Evolutionary conservation across 2,888 invertebrate genomes (phyloP), one percentile per base, ranked within the genome.

Genomic region (Heliconius ethilla): DNA sequence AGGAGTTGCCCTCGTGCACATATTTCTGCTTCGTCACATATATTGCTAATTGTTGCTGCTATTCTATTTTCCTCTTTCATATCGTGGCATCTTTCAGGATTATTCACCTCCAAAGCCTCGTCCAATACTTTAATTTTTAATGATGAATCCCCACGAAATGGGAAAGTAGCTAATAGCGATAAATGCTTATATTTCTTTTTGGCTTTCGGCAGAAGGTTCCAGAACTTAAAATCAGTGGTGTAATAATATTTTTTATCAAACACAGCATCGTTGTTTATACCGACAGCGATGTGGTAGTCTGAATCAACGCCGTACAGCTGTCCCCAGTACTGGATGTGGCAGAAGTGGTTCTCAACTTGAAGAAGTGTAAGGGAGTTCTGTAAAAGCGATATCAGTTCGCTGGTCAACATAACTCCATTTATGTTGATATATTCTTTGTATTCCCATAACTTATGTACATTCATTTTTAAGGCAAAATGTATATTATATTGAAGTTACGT

Each of bases 231-330:
- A 86, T 97, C 96, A 1, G 91, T 92, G 80, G 97, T 97, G 91
- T 98, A 98, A 88, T 97, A 97, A 88, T 96, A 98, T 82, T 96
- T 96, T 85, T 96, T 96, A 78, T 96, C 96, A 29, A 92, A 89
- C 66, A 98, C 88, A 75, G 96, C 97, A 88, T 98, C 97, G 81
- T 95, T 96, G 82, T 96, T 96, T 82, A 96, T 96, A 22, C 98
- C 98, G 85, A 96, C 97, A 3, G 97, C 97, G 80, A 98, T 95
- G 86, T 96, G 97, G 88, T 98, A 98, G 89, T 98, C 98, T 27
- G 95, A 95, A 82, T 96, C 96, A 0, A 96, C 92, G 2, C 97
- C 98, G 82, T 96, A 95, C 75, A 98, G 96, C 87, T 96, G 96
- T 0, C 98, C 98, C 98, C 98, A 98, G 86, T 98, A 97, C 86